phyloP scores from a whole-genome alignment of 2,113 vertebrate genomes.

The Poeciliopsis prolifica region DNA sequence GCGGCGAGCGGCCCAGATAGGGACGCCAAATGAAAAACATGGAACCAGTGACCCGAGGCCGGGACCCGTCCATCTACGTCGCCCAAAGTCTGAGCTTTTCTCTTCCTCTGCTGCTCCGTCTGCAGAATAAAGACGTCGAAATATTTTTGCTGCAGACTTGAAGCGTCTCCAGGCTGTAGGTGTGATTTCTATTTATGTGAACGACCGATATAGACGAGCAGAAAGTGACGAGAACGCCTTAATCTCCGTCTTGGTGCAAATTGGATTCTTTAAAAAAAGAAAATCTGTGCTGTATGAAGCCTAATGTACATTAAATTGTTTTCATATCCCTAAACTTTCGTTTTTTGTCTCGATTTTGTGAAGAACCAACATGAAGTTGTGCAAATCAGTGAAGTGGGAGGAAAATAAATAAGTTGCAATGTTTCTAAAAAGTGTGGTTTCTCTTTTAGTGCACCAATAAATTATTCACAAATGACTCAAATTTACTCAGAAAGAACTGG shows the following conservation, averaged over 20 bases:
- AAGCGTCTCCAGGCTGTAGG: neutral
- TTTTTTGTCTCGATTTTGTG: neutral
- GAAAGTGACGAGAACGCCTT: neutral
- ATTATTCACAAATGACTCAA: too few species aligned
- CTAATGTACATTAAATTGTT: neutral
- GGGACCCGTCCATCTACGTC: conserved; percentile 45
- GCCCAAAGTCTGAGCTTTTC: conserved; percentile 20
- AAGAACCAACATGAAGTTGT: neutral
- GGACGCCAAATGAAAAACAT: conserved; percentile 68
- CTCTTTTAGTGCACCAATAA: too few species aligned
- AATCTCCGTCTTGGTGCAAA: neutral
- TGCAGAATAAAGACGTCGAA: conserved; percentile 17
- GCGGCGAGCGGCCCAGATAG: conserved; percentile 47
- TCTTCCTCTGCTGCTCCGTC: conserved; percentile 3
- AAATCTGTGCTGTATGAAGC: too few species aligned
- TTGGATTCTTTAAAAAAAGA: neutral
- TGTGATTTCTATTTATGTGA: neutral
- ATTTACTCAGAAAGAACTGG: too few species aligned
- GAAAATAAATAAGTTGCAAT: neutral
- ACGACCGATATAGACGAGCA: neutral
- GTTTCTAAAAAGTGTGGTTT: neutral
- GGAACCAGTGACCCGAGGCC: conserved; percentile 57
- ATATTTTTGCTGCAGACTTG: neutral
- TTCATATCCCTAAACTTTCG: neutral
- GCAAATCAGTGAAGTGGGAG: neutral